Conservation (phyloP, 1,140 invertebrate species). For the Leucophenga varia region DNA sequence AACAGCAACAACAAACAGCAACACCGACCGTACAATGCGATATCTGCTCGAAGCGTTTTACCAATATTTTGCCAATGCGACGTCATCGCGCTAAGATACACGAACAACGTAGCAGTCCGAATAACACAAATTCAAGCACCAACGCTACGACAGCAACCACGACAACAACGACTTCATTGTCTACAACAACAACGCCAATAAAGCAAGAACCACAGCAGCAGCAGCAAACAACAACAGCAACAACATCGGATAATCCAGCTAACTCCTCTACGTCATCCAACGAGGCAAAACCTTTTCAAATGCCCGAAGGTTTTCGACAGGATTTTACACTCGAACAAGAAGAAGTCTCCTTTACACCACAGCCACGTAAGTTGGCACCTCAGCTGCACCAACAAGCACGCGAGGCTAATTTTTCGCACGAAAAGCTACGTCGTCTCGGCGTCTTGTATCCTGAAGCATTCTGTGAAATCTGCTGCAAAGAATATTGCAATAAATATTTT, state of each 20-base stretch:
- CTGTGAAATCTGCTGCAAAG: constrained; percentile 92
- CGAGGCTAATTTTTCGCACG: constrained; percentile 66
- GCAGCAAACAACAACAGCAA: constrained; percentile 6
- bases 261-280: not conserved
- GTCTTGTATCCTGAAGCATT: constrained; percentile 86
- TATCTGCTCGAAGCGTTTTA: constrained; percentile 60
- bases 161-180: constrained; percentile 25
- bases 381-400: constrained; percentile 65
- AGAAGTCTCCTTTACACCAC: constrained; percentile 59
- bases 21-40: constrained; percentile 57
- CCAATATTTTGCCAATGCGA: constrained; percentile 59
- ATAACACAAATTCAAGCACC: too few relatives aligned
- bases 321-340: constrained; percentile 60
- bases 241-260: not conserved
- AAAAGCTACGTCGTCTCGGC: constrained; percentile 72
- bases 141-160: not conserved
- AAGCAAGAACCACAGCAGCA: constrained; percentile 9
- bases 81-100: constrained; percentile 60
- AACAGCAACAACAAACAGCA: constrained; percentile 9
- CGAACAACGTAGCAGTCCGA: constrained; percentile 23
- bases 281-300: constrained; percentile 25
- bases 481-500: constrained; percentile 95
- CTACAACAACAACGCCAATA: constrained; percentile 4
- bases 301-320: constrained; percentile 53
- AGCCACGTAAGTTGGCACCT: constrained; percentile 63